phyloP scores from a whole-genome alignment of 2,113 vertebrate species.

The Cepphus grylle region DNA sequence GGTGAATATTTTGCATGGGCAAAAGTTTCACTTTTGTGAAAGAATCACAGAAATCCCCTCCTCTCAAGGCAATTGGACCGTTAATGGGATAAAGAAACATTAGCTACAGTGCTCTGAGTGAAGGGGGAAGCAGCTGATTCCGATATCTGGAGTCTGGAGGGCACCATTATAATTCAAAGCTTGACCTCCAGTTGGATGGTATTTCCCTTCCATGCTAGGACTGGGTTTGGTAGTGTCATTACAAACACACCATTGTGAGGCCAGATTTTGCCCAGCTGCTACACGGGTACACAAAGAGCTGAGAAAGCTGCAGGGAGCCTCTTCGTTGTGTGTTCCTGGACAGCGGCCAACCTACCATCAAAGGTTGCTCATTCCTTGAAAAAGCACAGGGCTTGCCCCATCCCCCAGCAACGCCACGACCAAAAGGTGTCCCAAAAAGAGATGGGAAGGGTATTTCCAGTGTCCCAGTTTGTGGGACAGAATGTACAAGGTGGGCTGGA shows the following conservation, averaged over 20 bases:
- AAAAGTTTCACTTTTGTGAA: not conserved
- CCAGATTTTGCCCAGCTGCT: slow-evolving; percentile 65
- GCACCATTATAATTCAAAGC: slow-evolving; percentile 38
- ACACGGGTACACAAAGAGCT: slow-evolving; percentile 13
- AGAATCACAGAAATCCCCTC: not conserved
- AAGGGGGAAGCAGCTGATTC: slow-evolving; percentile 14
- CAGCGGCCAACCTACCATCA: slow-evolving; percentile 21
- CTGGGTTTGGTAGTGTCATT: slow-evolving; percentile 36
- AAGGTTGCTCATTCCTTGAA: slow-evolving; percentile 28
- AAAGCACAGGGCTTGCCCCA: not conserved
- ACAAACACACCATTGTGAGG: slow-evolving; percentile 45
- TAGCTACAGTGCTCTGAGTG: not conserved
- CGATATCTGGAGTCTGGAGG: not conserved
- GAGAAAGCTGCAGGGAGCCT: slow-evolving; percentile 54
- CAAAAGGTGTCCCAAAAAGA: not conserved
- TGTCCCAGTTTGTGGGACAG: not conserved
- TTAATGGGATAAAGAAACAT: slow-evolving; percentile 1
- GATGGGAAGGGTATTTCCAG: not conserved
- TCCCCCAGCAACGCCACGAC: not conserved
- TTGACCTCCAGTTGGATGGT: slow-evolving; percentile 1
- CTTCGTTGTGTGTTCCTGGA: slow-evolving; percentile 40
- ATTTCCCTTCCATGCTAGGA: slow-evolving; percentile 7
- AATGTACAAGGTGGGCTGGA: not conserved
- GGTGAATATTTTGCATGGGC: not conserved
- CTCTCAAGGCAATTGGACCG: not conserved